Percentiles rank a stretch among this genome's conserved stretches.
Conservation (phyloP, 2,888 invertebrate genomes). For the Bruchidius siliquastri region DNA sequence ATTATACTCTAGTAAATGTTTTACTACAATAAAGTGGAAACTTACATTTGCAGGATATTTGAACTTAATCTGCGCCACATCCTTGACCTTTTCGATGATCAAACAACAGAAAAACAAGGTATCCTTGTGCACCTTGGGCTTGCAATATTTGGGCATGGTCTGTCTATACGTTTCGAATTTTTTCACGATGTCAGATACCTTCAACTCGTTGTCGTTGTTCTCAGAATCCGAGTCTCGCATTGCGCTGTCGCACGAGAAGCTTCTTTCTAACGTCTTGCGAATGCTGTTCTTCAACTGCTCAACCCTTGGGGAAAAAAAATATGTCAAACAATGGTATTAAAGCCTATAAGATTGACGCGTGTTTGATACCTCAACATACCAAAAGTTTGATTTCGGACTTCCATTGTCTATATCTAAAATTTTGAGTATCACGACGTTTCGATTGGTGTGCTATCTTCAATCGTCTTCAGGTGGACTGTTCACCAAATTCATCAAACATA, state of each 20-base stretch:
- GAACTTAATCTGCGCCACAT: slow-evolving; percentile 65
- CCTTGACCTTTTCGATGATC: slow-evolving; percentile 62
- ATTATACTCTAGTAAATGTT: too few relatives aligned
- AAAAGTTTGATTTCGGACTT: too few relatives aligned
- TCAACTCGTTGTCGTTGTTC: slow-evolving; percentile 19
- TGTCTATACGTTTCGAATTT: slow-evolving; percentile 46
- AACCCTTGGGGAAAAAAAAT: slow-evolving; percentile 18
- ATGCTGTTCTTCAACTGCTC: slow-evolving; percentile 33
- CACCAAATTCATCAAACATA: too few relatives aligned
- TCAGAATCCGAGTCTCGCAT: slow-evolving; percentile 24
- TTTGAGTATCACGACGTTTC: too few relatives aligned
- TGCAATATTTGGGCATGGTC: slow-evolving; percentile 57
- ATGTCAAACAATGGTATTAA: not conserved
- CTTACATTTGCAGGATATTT: slow-evolving; percentile 65
- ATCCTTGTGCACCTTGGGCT: slow-evolving; percentile 46
- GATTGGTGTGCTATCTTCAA: too few relatives aligned
- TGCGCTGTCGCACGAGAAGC: slow-evolving; percentile 20
- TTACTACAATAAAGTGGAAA: not conserved
- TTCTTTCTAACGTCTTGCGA: slow-evolving; percentile 32
- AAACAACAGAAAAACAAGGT: slow-evolving; percentile 63
- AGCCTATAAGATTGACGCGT: too few relatives aligned
- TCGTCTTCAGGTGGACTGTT: too few relatives aligned
- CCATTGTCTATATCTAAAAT: too few relatives aligned
- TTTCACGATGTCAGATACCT: slow-evolving; percentile 28
- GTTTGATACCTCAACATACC: too few relatives aligned